Evolutionary conservation across 2,888 invertebrate species (phyloP).

Genomic region (Scaptomyza reducta): DNA sequence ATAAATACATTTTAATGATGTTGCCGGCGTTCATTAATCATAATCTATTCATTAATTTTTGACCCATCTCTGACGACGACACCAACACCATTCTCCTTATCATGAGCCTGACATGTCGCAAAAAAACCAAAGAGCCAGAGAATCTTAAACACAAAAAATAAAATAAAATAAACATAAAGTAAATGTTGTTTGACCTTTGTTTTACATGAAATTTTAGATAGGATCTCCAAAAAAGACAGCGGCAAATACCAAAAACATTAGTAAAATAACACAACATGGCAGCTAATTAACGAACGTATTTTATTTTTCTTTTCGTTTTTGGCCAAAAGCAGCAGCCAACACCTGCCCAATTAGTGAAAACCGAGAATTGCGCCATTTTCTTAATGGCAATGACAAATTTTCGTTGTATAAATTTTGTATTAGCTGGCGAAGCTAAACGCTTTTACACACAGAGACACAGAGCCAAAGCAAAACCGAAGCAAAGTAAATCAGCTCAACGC

Average conservation of each 20-base stretch:
- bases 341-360: conserved; percentile 74
- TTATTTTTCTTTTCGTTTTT: conserved; percentile 11
- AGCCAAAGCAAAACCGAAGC: conserved; percentile 5
- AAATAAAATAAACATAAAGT: conserved; percentile 34
- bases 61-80: conserved; percentile 20
- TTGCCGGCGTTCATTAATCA: conserved; percentile 76
- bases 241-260: conserved; percentile 13
- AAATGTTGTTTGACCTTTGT: conserved; percentile 66
- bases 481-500: conserved; percentile 28
- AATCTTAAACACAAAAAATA: conserved; percentile 46
- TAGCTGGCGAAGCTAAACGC: conserved; percentile 58
- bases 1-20: conserved; percentile 76
- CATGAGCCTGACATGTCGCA: conserved; percentile 58
- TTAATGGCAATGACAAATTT: conserved; percentile 76
- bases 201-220: conserved; percentile 63
- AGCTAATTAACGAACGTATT: conserved; percentile 69
- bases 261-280: conserved; percentile 66
- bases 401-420: conserved; percentile 73
- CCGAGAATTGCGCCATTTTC: conserved; percentile 49
- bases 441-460: conserved; percentile 11
- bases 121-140: conserved; percentile 2
- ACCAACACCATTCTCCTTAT: not conserved
- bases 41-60: conserved; percentile 79
- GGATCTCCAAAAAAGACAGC: conserved; percentile 44
- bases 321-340: conserved; percentile 33